Base-by-base conservation (phyloP, 2,888 invertebrate species). In the Kryphioiulus occultus region DNA sequence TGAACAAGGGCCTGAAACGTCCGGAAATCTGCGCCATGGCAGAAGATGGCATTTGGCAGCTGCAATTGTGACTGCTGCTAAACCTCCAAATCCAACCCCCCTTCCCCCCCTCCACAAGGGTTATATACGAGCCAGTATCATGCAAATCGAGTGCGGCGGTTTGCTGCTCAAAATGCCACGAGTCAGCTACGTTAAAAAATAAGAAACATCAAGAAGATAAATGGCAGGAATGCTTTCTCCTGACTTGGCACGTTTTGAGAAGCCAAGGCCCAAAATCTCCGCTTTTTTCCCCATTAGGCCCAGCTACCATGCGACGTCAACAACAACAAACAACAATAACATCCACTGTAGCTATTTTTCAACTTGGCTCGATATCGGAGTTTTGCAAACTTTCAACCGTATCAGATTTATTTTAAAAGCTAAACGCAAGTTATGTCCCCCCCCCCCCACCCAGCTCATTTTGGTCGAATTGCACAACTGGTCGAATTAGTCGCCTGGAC, bases 121-220 rank as follows among this genome's bases (percentile, higher is more conserved):
- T 59, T 59, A 59, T 59, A 59, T 59, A 59, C n/a, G 59, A n/a
- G n/a, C 42, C n/a, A 59, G 59, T n/a, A 59, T 59, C 59, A 59
- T 59, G 59, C 59, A 59, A 59, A 59, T 59, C 59, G 59, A 59
- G n/a, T 59, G 19, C 59, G 7, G 59, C n/a, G 59, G 59, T 59
- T 59, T 59, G 59, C 59, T 59, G 19, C n/a, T 59, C 59, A 59
- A 59, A 59, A 59, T 59, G 59, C 59, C 59, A 59, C 59, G 59
- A 15, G 59, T 59, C 59, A 59, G 59, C 59, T 59, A 19, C 19
- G 59, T 59, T 59, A 59, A 59, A 59, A 59, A 59, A 59, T 59
- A 59, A 59, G 59, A 59, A 59, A 59, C 59, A 59, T 59, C 59
- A 59, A 59, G 59, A 59, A 59, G 59, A 59, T 59, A 59, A 59